Conservation (phyloP, 2,888 invertebrate genomes). For the Glaucopsyche alexis region DNA sequence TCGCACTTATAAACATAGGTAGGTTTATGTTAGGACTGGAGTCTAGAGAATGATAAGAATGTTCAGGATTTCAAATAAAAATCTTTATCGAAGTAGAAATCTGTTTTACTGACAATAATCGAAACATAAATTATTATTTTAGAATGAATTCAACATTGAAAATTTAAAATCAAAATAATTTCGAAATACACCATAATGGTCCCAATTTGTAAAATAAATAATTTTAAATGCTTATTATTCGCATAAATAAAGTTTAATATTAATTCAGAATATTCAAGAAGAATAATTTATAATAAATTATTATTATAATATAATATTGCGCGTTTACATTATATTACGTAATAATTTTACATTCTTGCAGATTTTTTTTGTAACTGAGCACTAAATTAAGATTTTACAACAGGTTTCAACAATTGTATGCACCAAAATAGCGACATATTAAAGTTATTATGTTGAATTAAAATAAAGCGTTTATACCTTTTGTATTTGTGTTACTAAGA, state of each 20-base stretch:
- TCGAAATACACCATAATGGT: background rate
- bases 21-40: no score
- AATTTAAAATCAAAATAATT: background rate
- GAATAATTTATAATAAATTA: background rate
- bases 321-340: background rate
- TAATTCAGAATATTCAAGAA: background rate
- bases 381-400: background rate
- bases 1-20: no score
- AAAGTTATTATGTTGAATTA: no score
- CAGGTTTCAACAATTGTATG: background rate
- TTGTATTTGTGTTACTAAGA: no score
- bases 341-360: background rate
- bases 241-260: background rate
- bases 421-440: no score
- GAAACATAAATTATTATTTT: background rate
- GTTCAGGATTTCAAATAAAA: background rate
- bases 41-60: no score
- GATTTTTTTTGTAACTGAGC: background rate
- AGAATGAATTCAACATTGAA: background rate
- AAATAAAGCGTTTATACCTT: no score
- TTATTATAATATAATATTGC: background rate
- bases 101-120: background rate
- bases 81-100: background rate
- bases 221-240: background rate
- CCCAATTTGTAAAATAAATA: constrained; percentile 4